A percentile compares a stretch with the other conserved stretches of the same genome.
phyloP scores from a whole-genome alignment of 2,888 invertebrate species.

The Phanerotoma sp. region DNA sequence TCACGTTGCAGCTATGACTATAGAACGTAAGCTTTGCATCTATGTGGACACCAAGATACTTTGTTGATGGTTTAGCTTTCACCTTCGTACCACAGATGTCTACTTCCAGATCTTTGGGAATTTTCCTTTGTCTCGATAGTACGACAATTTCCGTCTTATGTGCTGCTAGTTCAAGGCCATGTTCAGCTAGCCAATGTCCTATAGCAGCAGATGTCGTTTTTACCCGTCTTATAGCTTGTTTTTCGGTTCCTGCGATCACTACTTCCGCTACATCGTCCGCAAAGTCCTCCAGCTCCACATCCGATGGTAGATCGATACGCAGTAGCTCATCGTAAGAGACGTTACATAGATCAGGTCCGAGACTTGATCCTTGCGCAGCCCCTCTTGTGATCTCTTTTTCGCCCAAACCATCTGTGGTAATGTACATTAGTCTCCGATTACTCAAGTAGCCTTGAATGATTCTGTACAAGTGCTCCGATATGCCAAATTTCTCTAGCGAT shows the following conservation, averaged over 20 bases:
- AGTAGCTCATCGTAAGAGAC: conserved; percentile 25
- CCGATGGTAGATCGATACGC: background rate
- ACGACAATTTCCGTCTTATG: background rate
- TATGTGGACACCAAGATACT: conserved; percentile 31
- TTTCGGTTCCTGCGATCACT: background rate
- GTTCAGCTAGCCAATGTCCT: background rate
- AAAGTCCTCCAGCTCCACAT: conserved; percentile 9
- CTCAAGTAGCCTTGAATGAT: conserved; percentile 15
- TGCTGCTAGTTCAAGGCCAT: background rate
- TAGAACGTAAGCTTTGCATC: conserved; percentile 30
- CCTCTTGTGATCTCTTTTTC: conserved; percentile 18
- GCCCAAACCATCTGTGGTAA: conserved; percentile 12
- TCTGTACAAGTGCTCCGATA: background rate
- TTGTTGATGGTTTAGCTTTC: background rate
- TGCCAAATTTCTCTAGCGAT: conserved; percentile 18
- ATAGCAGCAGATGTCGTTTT: background rate
- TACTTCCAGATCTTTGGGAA: background rate
- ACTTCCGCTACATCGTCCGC: conserved; percentile 21
- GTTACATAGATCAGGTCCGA: conserved; percentile 34
- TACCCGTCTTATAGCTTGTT: background rate
- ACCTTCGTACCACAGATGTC: background rate
- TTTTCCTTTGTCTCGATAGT: background rate
- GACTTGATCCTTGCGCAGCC: conserved; percentile 26
- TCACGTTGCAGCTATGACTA: conserved; percentile 27
- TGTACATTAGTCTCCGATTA: conserved; percentile 12